These are phyloP conservation scores for Zaprionus camerounensis DNA, from an alignment of 1,140 invertebrate genomes.

Conservation along the genomic window DNA sequence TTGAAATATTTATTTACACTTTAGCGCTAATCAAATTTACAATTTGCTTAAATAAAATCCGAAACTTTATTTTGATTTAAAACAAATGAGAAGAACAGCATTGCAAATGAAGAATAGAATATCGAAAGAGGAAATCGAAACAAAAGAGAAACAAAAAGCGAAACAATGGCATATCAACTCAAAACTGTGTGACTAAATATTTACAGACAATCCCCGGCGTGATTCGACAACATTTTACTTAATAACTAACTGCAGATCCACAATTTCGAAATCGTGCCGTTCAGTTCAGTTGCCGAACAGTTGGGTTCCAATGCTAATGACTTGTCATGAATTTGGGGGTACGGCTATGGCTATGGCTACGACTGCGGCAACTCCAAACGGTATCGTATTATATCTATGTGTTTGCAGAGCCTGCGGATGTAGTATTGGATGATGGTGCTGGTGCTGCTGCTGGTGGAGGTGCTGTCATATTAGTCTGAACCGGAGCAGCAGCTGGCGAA, in stretches of 20 bases:
- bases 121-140: slow-evolving; percentile 45
- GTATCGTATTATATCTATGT: slow-evolving; percentile 49
- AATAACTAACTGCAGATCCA: slow-evolving; percentile 61
- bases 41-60: slow-evolving; percentile 75
- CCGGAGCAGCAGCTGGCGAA: slow-evolving; percentile 66
- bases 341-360: slow-evolving; percentile 40
- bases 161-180: slow-evolving; percentile 78
- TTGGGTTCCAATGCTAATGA: slow-evolving; percentile 61
- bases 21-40: slow-evolving; percentile 78
- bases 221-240: slow-evolving; percentile 68
- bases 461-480: slow-evolving; percentile 67
- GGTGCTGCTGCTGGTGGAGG: slow-evolving; percentile 45
- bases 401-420: slow-evolving; percentile 61
- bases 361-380: slow-evolving; percentile 37
- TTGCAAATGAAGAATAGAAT: slow-evolving; percentile 47
- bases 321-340: slow-evolving; percentile 63
- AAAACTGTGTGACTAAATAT: slow-evolving; percentile 80
- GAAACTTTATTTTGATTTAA: slow-evolving; percentile 64
- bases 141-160: slow-evolving; percentile 59
- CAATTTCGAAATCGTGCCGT: slow-evolving; percentile 37
- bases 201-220: slow-evolving; percentile 70
- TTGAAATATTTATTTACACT: slow-evolving; percentile 81
- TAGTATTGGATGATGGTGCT: slow-evolving; percentile 60
- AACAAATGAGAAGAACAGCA: slow-evolving; percentile 70
- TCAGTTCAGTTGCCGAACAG: slow-evolving; percentile 64